These are phyloP conservation scores for Orthosia gracilis DNA, from an alignment of 2,888 invertebrate genomes.

Conservation along the genomic window DNA sequence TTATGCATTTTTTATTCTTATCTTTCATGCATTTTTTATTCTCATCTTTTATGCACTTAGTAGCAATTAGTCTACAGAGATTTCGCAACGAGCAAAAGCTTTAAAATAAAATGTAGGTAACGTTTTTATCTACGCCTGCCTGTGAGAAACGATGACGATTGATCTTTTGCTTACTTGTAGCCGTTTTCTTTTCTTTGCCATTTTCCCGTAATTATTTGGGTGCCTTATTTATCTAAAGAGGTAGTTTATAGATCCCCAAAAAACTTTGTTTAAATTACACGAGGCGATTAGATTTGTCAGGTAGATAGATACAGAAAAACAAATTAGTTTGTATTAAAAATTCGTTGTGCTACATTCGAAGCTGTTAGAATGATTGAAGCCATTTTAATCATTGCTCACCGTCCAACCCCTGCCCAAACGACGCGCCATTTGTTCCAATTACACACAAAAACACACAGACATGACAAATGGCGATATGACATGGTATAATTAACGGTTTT, in stretches of 20 bases:
- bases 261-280: no score
- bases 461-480: constrained; percentile 9
- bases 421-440: constrained; percentile 51
- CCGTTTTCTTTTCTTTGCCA: neutral
- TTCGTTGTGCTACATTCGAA: neutral
- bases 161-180: constrained; percentile 2
- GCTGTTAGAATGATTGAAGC: constrained; percentile 47
- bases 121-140: neutral
- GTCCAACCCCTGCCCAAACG: constrained; percentile 40
- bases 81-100: neutral
- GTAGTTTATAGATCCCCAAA: no score
- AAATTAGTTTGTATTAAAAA: neutral
- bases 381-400: constrained; percentile 39
- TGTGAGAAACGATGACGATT: neutral
- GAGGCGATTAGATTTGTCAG: neutral
- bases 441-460: constrained; percentile 41
- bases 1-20: constrained; percentile 19
- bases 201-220: no score
- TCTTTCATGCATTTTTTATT: constrained; percentile 19
- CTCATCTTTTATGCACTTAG: constrained; percentile 20
- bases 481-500: constrained; percentile 40
- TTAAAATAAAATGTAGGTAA: neutral
- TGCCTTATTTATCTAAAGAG: neutral
- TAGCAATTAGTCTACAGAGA: constrained; percentile 24
- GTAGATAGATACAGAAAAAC: neutral